phyloP scores from a whole-genome alignment of 2,113 vertebrate species.

The Phocoena phocoena region DNA sequence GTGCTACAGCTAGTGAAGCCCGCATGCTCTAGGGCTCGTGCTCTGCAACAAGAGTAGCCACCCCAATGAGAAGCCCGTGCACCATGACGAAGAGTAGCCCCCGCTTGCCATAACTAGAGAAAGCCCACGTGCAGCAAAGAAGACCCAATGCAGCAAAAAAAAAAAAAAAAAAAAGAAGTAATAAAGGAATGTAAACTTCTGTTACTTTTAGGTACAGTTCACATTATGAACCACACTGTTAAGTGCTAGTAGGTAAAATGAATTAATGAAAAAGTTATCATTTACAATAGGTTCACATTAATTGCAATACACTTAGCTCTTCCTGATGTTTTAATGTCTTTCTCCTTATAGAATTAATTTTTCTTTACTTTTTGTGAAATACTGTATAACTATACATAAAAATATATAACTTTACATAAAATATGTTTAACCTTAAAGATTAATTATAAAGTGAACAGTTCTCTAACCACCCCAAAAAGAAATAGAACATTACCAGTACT shows the following conservation, averaged over 20 bases:
- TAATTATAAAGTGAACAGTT: not conserved
- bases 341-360: not conserved
- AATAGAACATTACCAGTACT: not conserved
- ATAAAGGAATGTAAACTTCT: constrained; percentile 2
- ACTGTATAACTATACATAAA: not conserved
- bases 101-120: too few species aligned
- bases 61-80: too few species aligned
- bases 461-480: not conserved
- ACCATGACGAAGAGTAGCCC: too few species aligned
- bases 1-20: too few species aligned
- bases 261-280: not conserved
- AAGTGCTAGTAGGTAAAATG: not conserved
- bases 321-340: not conserved
- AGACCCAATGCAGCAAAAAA: too few species aligned
- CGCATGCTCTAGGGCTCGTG: too few species aligned
- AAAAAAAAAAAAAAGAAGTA: not conserved
- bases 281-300: not conserved
- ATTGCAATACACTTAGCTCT: not conserved
- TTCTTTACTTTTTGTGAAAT: not conserved
- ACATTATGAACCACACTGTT: not conserved
- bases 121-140: too few species aligned
- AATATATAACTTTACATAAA: too few species aligned
- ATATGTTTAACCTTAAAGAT: not conserved
- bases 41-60: too few species aligned
- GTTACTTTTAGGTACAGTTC: not conserved